phyloP scores from a whole-genome alignment of 2,797 vertebrate genomes.

The Pantherophis alleghaniensis region DNA sequence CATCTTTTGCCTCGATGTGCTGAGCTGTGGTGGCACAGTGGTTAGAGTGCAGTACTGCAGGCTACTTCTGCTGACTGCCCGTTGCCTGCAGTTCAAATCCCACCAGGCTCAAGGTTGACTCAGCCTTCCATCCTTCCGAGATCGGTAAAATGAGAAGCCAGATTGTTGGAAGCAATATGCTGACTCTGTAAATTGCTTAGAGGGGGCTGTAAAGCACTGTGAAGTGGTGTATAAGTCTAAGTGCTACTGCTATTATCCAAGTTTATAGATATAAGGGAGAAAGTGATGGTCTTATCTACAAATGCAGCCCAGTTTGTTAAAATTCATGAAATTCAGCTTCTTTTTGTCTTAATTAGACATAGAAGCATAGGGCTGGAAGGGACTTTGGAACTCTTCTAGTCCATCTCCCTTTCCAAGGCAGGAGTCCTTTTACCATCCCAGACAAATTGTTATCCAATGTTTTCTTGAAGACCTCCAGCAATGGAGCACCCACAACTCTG shows the following conservation, averaged over 20 bases:
- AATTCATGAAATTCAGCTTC: not conserved
- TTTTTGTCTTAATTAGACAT: not conserved
- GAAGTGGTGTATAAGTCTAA: too few species aligned
- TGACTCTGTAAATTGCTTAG: too few species aligned
- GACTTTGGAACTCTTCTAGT: not conserved
- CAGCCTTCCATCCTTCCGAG: too few species aligned
- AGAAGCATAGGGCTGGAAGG: not conserved
- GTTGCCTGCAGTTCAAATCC: too few species aligned
- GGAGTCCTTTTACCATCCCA: not conserved
- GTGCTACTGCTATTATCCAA: not conserved
- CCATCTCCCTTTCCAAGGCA: not conserved
- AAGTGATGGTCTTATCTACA: not conserved
- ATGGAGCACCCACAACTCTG: not conserved
- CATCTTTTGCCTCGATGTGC: not conserved
- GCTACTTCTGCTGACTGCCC: too few species aligned
- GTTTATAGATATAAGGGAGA: not conserved
- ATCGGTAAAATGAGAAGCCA: too few species aligned
- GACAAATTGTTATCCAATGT: not conserved
- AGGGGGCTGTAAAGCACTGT: too few species aligned
- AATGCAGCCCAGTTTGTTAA: not conserved
- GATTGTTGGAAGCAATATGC: too few species aligned
- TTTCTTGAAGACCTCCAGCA: not conserved
- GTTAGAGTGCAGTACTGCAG: too few species aligned
- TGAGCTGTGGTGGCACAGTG: not conserved
- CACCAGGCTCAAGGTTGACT: too few species aligned